Base-by-base conservation (phyloP, 2,113 vertebrate species). In the Dromiciops gliroides region DNA sequence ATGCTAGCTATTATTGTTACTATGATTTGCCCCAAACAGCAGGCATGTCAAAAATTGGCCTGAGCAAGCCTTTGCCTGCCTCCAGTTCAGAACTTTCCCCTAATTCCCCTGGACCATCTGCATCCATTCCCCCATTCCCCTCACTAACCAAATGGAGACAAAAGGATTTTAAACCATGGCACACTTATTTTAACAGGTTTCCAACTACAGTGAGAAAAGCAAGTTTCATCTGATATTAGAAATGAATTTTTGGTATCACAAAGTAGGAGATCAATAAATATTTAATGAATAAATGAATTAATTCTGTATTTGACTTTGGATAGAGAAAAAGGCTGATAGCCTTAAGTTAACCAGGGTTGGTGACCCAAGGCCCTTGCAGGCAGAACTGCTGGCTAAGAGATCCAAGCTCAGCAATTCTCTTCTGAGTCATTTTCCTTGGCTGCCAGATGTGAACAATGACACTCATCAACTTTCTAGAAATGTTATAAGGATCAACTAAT, bases 401-500 rank as follows among this genome's bases (percentile, higher is more conserved):
- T 48, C 12, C 0, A 1, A 2, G 1, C 24, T 94, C 49, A 28
- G 7, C 2, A 75, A 31, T 88, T 88, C 26, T 28, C 5, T 93
- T 92, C 56, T 92, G 88, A 95, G 88, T 94, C 93, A 51, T 37
- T 75, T 95, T 94, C 49, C 67, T 89, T 92, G 6, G 67, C n/a
- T 44, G 48, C 93, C 51, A 60, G 60, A 89, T 44, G 2, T 50
- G 37, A 91, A 9, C 7, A 48, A 90, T 96, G n/a, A 47, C 50
- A 91, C 24, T n/a, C 51, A 96, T 44, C 4, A 89, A 51, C 91
- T 91, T 94, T 89, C 31, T 95, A 44, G 67, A 83, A 83, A 83
- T 83, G 67, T 83, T 83, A 23, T 44, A 83, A 83, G 52, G 92
- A 50, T 51, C 89, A 60, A 89, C 3, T 19, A 67, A 8, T 92